Conservation (phyloP, 2,888 invertebrate species). For the Stenichneumon culpator region DNA sequence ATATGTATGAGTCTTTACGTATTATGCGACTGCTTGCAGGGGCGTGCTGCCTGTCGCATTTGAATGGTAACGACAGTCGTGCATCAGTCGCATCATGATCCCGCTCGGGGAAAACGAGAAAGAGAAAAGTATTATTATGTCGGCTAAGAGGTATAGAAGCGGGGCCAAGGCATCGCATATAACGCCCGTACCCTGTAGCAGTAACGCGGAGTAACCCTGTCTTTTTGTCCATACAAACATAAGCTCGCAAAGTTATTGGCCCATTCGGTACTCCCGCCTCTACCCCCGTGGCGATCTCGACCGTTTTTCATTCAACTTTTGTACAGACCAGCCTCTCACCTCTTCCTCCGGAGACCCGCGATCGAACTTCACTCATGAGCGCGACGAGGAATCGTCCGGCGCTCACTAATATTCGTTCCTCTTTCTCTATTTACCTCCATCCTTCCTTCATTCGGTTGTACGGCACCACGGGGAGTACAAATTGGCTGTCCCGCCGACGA, state of each 20-base stretch:
- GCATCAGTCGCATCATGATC: slow-evolving; percentile 69
- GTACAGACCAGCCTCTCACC: slow-evolving; percentile 68
- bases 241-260: slow-evolving; percentile 81
- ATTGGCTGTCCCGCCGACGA: slow-evolving; percentile 60
- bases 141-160: slow-evolving; percentile 13
- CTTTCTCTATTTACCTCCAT: not conserved
- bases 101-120: slow-evolving; percentile 28
- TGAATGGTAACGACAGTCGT: slow-evolving; percentile 79
- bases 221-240: slow-evolving; percentile 77
- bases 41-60: slow-evolving; percentile 74
- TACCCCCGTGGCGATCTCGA: slow-evolving; percentile 72
- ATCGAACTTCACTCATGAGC: slow-evolving; percentile 36
- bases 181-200: slow-evolving; percentile 62
- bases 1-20: slow-evolving; percentile 29
- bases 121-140: not conserved
- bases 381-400: not conserved
- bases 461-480: slow-evolving; percentile 63
- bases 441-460: slow-evolving; percentile 55
- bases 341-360: not conserved
- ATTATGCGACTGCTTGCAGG: slow-evolving; percentile 52
- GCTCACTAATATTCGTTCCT: not conserved
- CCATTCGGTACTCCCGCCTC: slow-evolving; percentile 80
- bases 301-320: slow-evolving; percentile 78
- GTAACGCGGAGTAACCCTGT: slow-evolving; percentile 78
- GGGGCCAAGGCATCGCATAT: slow-evolving; percentile 46